Evolutionary conservation across 1,140 invertebrate species (phyloP).

Genomic region (Potamilus streckersoni): DNA sequence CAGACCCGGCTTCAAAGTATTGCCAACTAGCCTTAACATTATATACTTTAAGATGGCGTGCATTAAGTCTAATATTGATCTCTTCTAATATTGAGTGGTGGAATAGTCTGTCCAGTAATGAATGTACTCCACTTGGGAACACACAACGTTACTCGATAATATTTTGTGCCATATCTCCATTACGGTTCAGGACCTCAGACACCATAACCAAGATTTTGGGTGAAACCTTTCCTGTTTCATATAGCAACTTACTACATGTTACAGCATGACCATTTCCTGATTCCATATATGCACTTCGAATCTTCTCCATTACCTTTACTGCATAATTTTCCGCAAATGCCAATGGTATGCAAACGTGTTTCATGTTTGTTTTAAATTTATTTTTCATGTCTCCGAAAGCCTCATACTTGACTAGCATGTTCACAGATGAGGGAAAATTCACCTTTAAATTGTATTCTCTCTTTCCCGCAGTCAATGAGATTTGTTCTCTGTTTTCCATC

Average conservation of each 20-base stretch:
- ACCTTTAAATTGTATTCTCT: neutral
- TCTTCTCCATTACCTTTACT: neutral
- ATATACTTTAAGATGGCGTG: neutral
- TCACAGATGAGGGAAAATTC: constrained; percentile 3
- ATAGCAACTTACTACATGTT: constrained; percentile 7
- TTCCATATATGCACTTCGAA: constrained; percentile 25
- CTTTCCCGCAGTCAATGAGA: neutral
- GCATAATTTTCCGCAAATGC: neutral
- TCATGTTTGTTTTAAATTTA: constrained; percentile 3
- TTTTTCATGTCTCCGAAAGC: constrained; percentile 9
- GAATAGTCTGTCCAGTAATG: constrained; percentile 42
- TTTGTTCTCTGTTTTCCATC: constrained; percentile 1
- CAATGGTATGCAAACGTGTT: neutral
- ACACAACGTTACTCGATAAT: constrained; percentile 22
- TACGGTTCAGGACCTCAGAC: constrained; percentile 27
- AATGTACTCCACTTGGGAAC: constrained; percentile 19
- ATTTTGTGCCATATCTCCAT: constrained; percentile 14
- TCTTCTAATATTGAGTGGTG: constrained; percentile 13
- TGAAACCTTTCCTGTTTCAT: constrained; percentile 1
- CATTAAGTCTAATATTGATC: constrained; percentile 10
- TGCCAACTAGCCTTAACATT: neutral
- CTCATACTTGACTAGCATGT: neutral
- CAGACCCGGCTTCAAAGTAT: constrained; percentile 19
- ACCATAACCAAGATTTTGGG: constrained; percentile 22
- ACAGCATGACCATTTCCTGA: constrained; percentile 6